Evolutionary conservation across 2,113 vertebrate genomes (phyloP).

Genomic region (Paralichthys olivaceus): DNA sequence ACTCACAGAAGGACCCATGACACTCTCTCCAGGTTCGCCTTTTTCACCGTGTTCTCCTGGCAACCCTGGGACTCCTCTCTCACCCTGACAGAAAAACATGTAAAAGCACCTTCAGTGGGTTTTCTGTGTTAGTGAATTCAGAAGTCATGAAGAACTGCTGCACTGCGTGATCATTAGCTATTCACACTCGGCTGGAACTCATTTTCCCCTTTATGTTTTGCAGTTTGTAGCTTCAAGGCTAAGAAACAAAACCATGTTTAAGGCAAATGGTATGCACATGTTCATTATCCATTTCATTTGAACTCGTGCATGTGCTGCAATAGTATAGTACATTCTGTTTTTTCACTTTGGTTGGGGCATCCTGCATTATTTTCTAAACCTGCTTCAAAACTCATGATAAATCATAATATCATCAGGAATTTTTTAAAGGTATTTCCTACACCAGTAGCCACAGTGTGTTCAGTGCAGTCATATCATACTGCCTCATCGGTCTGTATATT

Average conservation of each 20-base stretch:
- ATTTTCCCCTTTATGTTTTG: constrained; percentile 43
- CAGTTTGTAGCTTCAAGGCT: constrained; percentile 30
- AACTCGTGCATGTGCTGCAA: neutral
- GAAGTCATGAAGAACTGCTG: constrained; percentile 27
- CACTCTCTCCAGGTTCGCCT: constrained; percentile 87
- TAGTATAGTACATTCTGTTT: neutral
- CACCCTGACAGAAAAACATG: constrained; percentile 84
- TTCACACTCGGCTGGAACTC: constrained; percentile 43
- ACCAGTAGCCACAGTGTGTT: neutral
- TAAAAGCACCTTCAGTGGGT: constrained; percentile 32
- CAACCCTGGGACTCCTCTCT: constrained; percentile 92
- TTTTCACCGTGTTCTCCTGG: constrained; percentile 90
- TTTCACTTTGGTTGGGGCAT: neutral
- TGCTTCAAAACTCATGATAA: neutral
- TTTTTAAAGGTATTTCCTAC: neutral
- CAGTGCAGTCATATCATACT: no score
- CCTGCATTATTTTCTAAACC: neutral
- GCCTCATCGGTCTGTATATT: no score
- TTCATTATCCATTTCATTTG: constrained; percentile 38
- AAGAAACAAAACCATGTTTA: constrained; percentile 12
- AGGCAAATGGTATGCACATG: constrained; percentile 20
- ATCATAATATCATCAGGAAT: neutral
- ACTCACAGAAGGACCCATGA: constrained; percentile 89
- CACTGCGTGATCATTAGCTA: constrained; percentile 54
- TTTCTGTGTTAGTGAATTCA: constrained; percentile 23